A percentile compares a stretch with the other conserved stretches of the same genome.
phyloP scores from a whole-genome alignment of 2,888 invertebrate genomes.

The Microctonus brassicae region DNA sequence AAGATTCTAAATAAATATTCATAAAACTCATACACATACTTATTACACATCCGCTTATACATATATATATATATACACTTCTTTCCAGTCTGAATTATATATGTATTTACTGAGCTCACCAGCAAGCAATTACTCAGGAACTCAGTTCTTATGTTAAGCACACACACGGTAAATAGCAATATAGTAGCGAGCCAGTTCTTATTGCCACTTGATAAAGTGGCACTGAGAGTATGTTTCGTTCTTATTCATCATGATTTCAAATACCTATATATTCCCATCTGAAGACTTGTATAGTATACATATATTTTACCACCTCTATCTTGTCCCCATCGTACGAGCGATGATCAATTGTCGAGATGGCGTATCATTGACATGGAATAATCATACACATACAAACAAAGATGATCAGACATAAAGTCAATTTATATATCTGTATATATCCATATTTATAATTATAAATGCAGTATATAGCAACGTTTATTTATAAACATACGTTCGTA shows the following conservation, averaged over 20 bases:
- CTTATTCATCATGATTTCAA: constrained; percentile 47
- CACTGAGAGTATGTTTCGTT: constrained; percentile 35
- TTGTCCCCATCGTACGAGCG: constrained; percentile 37
- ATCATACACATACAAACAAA: not conserved
- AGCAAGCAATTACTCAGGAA: constrained; percentile 58
- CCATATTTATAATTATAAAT: not conserved
- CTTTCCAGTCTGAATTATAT: no score
- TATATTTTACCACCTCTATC: constrained; percentile 41
- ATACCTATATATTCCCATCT: no score
- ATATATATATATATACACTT: not conserved
- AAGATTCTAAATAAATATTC: no score
- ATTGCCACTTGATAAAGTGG: constrained; percentile 57
- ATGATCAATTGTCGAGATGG: constrained; percentile 57
- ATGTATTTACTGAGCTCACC: constrained; percentile 20
- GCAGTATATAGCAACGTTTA: not conserved
- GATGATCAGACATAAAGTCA: not conserved
- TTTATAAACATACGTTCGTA: not conserved
- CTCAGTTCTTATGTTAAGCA: constrained; percentile 50
- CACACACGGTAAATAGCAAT: not conserved
- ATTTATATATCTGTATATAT: not conserved
- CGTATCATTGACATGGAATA: constrained; percentile 57
- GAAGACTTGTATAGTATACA: no score
- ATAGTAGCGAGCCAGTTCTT: constrained; percentile 49
- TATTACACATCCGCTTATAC: not conserved
- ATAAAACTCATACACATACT: not conserved